Conservation (phyloP, 2,888 invertebrate species). For the Xanthia icteritia region DNA sequence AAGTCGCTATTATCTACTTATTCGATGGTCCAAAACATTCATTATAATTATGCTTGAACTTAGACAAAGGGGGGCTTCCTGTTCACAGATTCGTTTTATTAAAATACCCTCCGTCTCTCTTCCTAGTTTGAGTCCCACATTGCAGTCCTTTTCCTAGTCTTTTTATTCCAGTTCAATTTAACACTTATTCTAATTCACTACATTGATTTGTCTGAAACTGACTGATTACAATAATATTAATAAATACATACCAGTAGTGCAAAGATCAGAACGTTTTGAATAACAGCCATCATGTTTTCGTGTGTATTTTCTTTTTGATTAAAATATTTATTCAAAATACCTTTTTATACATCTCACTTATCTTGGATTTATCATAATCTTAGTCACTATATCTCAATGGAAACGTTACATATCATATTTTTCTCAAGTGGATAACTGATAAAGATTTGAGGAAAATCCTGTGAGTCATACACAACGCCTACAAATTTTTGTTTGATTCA, state of each 20-base stretch:
- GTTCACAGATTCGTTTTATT: neutral
- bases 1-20: neutral
- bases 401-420: slow-evolving; percentile 13
- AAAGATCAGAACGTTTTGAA: neutral
- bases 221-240: too few species aligned
- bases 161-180: too few species aligned
- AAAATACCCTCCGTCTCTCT: neutral
- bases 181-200: too few species aligned
- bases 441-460: slow-evolving; percentile 1
- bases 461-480: too few species aligned
- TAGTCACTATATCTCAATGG: neutral
- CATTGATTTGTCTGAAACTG: too few species aligned
- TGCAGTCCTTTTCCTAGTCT: too few species aligned
- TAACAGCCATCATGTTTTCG: slow-evolving; percentile 15
- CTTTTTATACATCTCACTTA: slow-evolving; percentile 43
- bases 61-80: neutral
- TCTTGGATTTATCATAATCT: slow-evolving; percentile 32
- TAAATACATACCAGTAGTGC: slow-evolving; percentile 30
- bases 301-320: slow-evolving; percentile 1
- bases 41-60: too few species aligned
- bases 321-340: neutral
- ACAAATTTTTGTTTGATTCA: too few species aligned
- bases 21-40: neutral
- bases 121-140: neutral
- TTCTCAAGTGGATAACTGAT: slow-evolving; percentile 27